phyloP scores from a whole-genome alignment of 1,140 invertebrate genomes.

The Drosophila pseudoananassae region DNA sequence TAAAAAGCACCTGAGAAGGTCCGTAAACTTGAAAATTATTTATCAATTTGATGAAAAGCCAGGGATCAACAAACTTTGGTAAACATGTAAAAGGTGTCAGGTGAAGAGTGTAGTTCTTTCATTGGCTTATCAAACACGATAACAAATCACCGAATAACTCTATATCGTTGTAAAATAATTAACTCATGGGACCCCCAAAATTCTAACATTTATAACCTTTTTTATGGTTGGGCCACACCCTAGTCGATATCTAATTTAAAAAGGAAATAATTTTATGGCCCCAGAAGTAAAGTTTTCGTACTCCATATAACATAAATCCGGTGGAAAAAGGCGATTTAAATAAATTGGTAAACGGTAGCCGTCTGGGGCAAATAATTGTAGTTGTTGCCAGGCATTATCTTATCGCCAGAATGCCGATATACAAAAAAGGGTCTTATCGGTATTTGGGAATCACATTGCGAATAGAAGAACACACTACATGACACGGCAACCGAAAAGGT shows the following conservation, averaged over 20 bases:
- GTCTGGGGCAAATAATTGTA: constrained; percentile 42
- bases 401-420: constrained; percentile 69
- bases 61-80: constrained; percentile 4
- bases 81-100: not conserved
- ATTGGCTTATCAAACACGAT: constrained; percentile 5
- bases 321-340: constrained; percentile 37
- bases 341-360: constrained; percentile 49
- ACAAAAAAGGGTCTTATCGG: constrained; percentile 54
- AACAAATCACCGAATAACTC: constrained; percentile 16
- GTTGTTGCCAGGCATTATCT: constrained; percentile 50
- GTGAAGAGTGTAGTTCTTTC: not conserved
- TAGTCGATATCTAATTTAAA: constrained; percentile 2
- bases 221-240: constrained; percentile 33
- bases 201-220: constrained; percentile 7
- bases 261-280: constrained; percentile 14
- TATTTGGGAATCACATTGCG: constrained; percentile 36
- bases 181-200: constrained; percentile 7
- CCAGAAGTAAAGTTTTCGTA: constrained; percentile 3
- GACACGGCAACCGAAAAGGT: constrained; percentile 55
- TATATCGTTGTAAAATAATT: constrained; percentile 30
- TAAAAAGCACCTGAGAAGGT: constrained; percentile 15
- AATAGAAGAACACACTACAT: constrained; percentile 23
- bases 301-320: constrained; percentile 2
- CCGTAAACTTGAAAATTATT: constrained; percentile 9
- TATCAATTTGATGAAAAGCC: not conserved